A percentile compares a stretch with the other conserved stretches of the same genome.
These are phyloP conservation scores for Orgyia antiqua DNA, from an alignment of 2,888 invertebrate species.

Conservation along the genomic window DNA sequence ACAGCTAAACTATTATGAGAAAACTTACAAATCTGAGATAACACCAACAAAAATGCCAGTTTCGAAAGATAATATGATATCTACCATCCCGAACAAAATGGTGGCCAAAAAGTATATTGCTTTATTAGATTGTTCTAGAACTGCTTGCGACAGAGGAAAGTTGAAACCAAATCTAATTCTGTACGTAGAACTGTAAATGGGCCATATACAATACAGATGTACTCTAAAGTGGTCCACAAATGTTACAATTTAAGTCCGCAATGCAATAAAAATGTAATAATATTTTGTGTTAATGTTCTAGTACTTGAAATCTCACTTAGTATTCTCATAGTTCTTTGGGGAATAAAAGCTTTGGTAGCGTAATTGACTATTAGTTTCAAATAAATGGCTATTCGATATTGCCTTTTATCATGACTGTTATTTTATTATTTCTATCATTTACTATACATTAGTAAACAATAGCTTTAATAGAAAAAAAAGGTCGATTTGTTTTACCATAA, in stretches of 20 bases:
- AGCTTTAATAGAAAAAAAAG: too few species aligned
- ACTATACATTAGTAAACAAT: too few species aligned
- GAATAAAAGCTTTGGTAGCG: too few species aligned
- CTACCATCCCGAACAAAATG: constrained; percentile 9
- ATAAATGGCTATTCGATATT: too few species aligned
- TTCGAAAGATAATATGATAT: constrained; percentile 12
- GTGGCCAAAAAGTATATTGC: constrained; percentile 11
- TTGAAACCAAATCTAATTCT: constrained; percentile 19
- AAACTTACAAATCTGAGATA: constrained; percentile 8
- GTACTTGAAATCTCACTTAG: constrained; percentile 6
- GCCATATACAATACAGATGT: constrained; percentile 11
- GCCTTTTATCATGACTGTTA: too few species aligned
- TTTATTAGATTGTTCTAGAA: constrained; percentile 19
- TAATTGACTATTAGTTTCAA: too few species aligned
- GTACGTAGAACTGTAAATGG: constrained; percentile 10
- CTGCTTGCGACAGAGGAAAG: constrained; percentile 15
- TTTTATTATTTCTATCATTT: too few species aligned
- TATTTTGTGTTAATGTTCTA: constrained; percentile 11
- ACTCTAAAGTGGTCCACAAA: constrained; percentile 13
- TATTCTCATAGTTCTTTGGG: too few species aligned
- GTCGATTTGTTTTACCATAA: too few species aligned
- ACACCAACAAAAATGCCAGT: constrained; percentile 5
- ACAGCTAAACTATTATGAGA: constrained; percentile 3
- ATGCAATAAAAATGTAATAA: constrained; percentile 8
- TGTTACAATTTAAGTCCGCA: constrained; percentile 16